Evolutionary conservation across 2,113 vertebrate genomes (phyloP).

Genomic region (Octodon degus): DNA sequence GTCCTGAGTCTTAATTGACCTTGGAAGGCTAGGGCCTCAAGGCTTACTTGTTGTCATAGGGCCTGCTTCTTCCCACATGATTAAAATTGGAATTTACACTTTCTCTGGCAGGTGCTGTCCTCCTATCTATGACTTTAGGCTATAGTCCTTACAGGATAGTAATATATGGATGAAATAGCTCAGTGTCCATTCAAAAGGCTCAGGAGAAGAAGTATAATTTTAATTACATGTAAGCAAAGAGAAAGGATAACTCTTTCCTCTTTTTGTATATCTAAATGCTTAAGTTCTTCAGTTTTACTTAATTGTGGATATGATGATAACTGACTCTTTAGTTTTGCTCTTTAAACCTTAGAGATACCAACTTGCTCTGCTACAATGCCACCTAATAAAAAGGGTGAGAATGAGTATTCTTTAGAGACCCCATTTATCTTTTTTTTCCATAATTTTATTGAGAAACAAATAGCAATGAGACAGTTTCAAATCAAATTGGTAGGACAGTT

Average conservation of each 20-base stretch:
- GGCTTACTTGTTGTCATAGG: neutral
- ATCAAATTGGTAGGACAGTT: no score
- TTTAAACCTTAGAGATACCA: no score
- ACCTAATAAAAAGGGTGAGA: no score
- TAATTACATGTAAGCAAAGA: neutral
- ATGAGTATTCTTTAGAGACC: neutral
- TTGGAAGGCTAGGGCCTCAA: no score
- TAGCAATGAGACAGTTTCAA: no score
- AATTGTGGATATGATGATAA: no score
- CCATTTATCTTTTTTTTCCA: constrained; percentile 39
- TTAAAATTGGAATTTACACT: neutral
- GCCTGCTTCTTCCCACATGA: neutral
- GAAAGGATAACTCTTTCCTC: neutral
- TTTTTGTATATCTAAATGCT: neutral
- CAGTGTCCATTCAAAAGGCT: neutral
- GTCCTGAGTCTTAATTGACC: no score
- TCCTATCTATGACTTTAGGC: neutral
- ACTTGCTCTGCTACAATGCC: no score
- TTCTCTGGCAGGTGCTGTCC: neutral
- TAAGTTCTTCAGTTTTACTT: neutral
- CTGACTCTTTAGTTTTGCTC: no score
- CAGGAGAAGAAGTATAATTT: neutral
- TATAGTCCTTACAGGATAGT: neutral
- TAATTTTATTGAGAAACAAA: no score
- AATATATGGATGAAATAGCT: neutral